Conservation (phyloP, 2,113 vertebrate genomes). For the Ctenomys sociabilis region DNA sequence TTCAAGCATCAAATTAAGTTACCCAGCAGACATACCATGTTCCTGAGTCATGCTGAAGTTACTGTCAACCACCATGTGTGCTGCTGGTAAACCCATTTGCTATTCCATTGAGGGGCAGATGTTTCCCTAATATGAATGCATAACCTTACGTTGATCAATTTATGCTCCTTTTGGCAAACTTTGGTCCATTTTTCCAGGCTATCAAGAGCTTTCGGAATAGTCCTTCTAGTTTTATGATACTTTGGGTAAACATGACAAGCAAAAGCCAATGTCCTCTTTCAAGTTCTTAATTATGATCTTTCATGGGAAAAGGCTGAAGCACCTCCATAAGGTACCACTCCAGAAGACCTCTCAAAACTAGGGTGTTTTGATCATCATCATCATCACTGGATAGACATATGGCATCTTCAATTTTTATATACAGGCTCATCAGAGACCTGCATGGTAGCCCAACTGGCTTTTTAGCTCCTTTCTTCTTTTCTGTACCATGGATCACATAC, state of each 20-base stretch:
- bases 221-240: neutral
- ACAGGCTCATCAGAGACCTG: neutral
- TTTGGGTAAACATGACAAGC: conserved; percentile 1
- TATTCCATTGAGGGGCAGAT: conserved; percentile 39
- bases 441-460: neutral
- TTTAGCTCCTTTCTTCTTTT: neutral
- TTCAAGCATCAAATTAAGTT: conserved; percentile 59
- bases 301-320: neutral
- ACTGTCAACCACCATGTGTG: neutral
- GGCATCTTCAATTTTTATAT: neutral
- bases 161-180: conserved; percentile 41
- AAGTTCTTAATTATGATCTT: neutral
- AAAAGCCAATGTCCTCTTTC: neutral
- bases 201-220: conserved; percentile 7
- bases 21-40: conserved; percentile 42
- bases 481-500: neutral
- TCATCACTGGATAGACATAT: neutral
- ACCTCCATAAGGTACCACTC: neutral
- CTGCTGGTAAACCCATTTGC: conserved; percentile 46
- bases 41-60: conserved; percentile 58
- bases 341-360: neutral
- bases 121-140: conserved; percentile 27
- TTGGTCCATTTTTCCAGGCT: neutral
- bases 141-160: conserved; percentile 37
- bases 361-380: neutral